Evolutionary conservation across 2,113 vertebrate genomes (phyloP), one percentile per base, ranked within the genome.

Genomic region (Pterocles gutturalis): DNA sequence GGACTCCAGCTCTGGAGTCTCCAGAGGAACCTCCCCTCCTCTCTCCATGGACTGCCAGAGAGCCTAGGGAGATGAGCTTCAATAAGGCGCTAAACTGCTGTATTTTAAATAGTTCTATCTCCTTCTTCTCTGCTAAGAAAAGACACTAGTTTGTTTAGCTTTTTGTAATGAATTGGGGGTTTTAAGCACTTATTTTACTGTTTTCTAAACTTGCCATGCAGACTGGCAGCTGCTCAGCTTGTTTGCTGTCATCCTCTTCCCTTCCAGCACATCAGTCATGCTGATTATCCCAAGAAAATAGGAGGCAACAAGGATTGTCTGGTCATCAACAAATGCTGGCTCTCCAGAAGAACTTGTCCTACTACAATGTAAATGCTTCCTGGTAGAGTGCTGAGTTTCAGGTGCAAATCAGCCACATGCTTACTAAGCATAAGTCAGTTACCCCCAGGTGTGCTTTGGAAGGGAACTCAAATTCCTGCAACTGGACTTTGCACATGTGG

Each of bases 391-490:
- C 9, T 65, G 76, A 78, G 88, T 36, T 78, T 66, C n/a, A 45
- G 93, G 66, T 80, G 66, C 70, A 87, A 91, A 92, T 78, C 60
- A 86, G 53, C 65, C n/a, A 41, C 2, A 0, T 25, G 18, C 29
- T 83, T 58, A 26, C 24, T 28, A 54, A 83, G 69, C 38, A 29
- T 85, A 96, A 97, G 84, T 95, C 46, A 86, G 22, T 76, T 71
- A 41, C 61, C 10, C 55, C 58, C 75, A 7, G 28, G 28, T 48
- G 45, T 51, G 29, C 71, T 90, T 95, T 93, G 75, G 90, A 94
- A 89, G 55, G 60, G 53, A 94, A 78, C 77, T 94, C 38, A 55
- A 86, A 84, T 91, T 90, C 95, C 79, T 65, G 55, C 73, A 78
- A 76, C 22, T 57, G 89, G 71, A 31, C 83, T 69, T 45, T 93